Conservation (phyloP, 2,113 vertebrate genomes). For the Terrapene triunguis region DNA sequence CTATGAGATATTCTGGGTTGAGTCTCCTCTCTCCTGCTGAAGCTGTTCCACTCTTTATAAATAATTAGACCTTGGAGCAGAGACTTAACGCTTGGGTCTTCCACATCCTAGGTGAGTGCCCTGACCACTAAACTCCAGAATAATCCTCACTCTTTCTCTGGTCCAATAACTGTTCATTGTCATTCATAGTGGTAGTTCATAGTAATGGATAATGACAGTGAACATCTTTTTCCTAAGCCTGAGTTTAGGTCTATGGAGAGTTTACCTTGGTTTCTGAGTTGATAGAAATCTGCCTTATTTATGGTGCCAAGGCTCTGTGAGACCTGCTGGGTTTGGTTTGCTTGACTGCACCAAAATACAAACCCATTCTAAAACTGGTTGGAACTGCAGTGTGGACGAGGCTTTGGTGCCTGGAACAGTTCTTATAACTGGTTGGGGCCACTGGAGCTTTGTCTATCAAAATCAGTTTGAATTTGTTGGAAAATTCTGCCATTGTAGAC, state of each 20-base stretch:
- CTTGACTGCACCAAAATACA: background rate
- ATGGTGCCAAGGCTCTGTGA: background rate
- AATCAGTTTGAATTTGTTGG: background rate
- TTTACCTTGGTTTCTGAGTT: background rate
- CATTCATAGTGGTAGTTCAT: background rate
- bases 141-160: background rate
- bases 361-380: accelerated
- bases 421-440: background rate
- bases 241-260: background rate
- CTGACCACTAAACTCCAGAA: background rate
- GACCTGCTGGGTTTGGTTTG: background rate
- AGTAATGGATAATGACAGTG: background rate
- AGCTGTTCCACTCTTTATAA: background rate
- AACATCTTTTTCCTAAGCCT: background rate
- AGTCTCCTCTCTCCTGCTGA: background rate
- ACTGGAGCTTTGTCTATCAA: background rate
- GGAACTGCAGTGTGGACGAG: background rate
- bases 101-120: background rate
- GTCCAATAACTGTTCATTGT: no score
- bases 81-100: background rate
- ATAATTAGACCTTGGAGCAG: background rate
- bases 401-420: background rate
- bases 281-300: background rate
- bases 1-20: background rate
- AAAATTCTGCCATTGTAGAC: background rate